phyloP scores from a whole-genome alignment of 2,113 vertebrate species.

The Hipposideros armiger region DNA sequence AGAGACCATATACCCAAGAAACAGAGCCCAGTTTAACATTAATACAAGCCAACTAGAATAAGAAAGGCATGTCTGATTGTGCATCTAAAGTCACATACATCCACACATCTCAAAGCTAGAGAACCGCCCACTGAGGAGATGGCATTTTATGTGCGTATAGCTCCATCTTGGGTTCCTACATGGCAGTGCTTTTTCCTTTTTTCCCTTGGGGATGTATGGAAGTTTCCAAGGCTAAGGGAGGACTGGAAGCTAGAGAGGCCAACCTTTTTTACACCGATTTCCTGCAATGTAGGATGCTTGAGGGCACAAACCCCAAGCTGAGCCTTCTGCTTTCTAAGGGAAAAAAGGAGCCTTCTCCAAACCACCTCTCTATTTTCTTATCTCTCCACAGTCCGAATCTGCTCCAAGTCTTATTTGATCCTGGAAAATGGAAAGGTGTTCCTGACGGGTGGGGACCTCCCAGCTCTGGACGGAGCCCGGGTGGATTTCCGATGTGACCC shows the following conservation, averaged over 20 bases:
- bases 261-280: neutral
- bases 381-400: slow-evolving; percentile 91
- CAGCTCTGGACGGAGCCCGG: slow-evolving; percentile 92
- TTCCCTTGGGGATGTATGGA: neutral
- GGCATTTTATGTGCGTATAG: slow-evolving; percentile 68
- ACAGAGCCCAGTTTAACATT: slow-evolving; percentile 10
- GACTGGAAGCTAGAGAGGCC: neutral
- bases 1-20: neutral
- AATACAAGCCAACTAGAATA: slow-evolving; percentile 21
- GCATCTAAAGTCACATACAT: slow-evolving; percentile 27
- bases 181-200: slow-evolving; percentile 54
- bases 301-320: neutral
- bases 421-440: slow-evolving; percentile 95
- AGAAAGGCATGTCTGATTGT: slow-evolving; percentile 53
- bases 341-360: slow-evolving; percentile 26
- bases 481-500: slow-evolving; percentile 93
- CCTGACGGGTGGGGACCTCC: slow-evolving; percentile 86
- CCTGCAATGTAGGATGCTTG: neutral
- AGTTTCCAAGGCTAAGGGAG: neutral
- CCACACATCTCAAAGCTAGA: slow-evolving; percentile 46
- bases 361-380: slow-evolving; percentile 47
- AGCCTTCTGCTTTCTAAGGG: neutral
- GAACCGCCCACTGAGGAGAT: slow-evolving; percentile 32
- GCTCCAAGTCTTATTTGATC: slow-evolving; percentile 92
- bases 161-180: slow-evolving; percentile 75